phyloP scores from a whole-genome alignment of 2,113 vertebrate species.

The Clarias gariepinus region DNA sequence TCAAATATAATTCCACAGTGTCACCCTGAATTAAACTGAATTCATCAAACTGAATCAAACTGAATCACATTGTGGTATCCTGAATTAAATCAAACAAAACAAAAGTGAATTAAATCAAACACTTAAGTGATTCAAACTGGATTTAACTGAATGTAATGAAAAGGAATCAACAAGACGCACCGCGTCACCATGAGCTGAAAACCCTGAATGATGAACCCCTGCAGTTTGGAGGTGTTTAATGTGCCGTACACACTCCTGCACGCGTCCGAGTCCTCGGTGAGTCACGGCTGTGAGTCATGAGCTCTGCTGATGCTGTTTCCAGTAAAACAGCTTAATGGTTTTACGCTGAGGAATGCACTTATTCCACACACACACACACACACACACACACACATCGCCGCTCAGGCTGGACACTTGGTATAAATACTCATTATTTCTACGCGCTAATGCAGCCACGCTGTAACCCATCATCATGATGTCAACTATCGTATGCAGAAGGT shows the following conservation, averaged over 20 bases:
- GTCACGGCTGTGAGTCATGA: constrained; percentile 29
- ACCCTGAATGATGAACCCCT: neutral
- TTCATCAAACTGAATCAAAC: neutral
- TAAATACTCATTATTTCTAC: neutral
- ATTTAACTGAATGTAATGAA: no score
- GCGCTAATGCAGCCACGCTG: neutral
- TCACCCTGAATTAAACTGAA: neutral
- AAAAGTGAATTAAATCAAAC: neutral
- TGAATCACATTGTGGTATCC: neutral
- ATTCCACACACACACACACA: neutral
- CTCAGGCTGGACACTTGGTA: neutral
- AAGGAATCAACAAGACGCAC: no score
- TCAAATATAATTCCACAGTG: neutral
- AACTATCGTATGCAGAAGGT: neutral
- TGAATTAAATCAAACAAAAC: neutral
- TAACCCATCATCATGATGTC: neutral
- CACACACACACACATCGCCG: neutral
- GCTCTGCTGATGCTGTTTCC: neutral
- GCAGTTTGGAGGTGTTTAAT: neutral
- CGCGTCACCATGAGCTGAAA: neutral
- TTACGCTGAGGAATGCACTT: neutral
- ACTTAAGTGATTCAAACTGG: neutral
- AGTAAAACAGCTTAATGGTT: neutral
- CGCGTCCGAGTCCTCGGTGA: neutral
- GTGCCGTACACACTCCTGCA: neutral